phyloP scores from a whole-genome alignment of 2,797 vertebrate species.

The Paratrypauchen microcephalus region DNA sequence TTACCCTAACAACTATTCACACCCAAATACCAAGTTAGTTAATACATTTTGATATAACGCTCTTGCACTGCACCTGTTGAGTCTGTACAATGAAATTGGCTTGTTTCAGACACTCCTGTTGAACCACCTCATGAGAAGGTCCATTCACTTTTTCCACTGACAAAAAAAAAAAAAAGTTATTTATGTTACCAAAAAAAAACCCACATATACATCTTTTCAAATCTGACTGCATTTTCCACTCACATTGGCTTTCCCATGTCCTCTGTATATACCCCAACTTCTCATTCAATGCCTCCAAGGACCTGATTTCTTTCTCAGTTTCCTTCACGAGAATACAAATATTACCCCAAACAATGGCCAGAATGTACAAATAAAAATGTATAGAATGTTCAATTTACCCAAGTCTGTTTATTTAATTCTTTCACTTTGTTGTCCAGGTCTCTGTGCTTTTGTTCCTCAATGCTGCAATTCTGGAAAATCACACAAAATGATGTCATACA shows the following conservation, averaged over 20 bases:
- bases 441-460: constrained; percentile 13
- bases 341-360: neutral
- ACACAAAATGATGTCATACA: neutral
- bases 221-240: neutral
- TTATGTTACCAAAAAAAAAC: too few relatives aligned
- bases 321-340: constrained; percentile 32
- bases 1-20: too few relatives aligned
- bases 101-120: constrained; percentile 20
- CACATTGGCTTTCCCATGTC: constrained; percentile 39
- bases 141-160: constrained; percentile 42
- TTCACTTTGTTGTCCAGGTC: constrained; percentile 37
- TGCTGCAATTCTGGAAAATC: neutral
- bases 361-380: neutral
- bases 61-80: constrained; percentile 38
- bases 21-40: too few relatives aligned
- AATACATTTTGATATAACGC: too few relatives aligned
- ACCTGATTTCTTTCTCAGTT: constrained; percentile 33
- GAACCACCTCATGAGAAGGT: constrained; percentile 9
- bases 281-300: constrained; percentile 38
- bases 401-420: constrained; percentile 24
- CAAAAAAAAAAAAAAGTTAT: neutral
- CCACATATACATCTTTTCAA: too few relatives aligned
- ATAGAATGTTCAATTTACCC: constrained; percentile 37
- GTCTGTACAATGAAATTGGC: constrained; percentile 12
- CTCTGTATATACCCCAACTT: constrained; percentile 33